Percentiles rank a stretch among this genome's conserved stretches.
Evolutionary conservation across 2,888 invertebrate species (phyloP).

Genomic region (Spilosoma lubricipeda): DNA sequence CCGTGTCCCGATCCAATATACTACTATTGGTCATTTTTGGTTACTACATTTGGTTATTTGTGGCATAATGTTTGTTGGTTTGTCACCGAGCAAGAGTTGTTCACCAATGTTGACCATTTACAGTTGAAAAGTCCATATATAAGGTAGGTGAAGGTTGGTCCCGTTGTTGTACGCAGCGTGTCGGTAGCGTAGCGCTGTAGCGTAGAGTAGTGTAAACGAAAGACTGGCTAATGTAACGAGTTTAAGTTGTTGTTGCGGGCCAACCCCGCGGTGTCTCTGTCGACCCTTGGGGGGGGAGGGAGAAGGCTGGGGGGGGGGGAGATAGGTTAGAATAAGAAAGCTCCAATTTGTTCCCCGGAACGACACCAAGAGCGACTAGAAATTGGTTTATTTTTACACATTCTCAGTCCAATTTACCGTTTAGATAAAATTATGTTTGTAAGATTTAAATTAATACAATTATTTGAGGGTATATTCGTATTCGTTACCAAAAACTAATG

Average conservation of each 20-base stretch:
- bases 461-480: conserved; percentile 35
- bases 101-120: neutral
- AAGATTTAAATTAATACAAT: conserved; percentile 14
- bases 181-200: conserved; percentile 54
- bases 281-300: neutral
- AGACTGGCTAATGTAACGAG: conserved; percentile 83
- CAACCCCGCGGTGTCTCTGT: conserved; percentile 33
- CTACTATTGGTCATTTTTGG: too few species aligned
- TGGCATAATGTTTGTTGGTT: neutral
- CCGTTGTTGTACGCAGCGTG: conserved; percentile 19
- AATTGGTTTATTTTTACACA: conserved; percentile 12
- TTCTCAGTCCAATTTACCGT: conserved; percentile 6
- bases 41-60: too few species aligned
- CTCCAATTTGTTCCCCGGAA: neutral
- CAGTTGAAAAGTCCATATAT: neutral
- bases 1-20: neutral
- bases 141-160: neutral
- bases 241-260: conserved; percentile 58
- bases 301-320: too few species aligned
- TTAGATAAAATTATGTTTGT: conserved; percentile 10
- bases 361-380: neutral
- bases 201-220: conserved; percentile 82
- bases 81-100: neutral
- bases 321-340: neutral
- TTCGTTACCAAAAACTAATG: conserved; percentile 50